Conservation (phyloP, 2,888 invertebrate species). For the Spisula solida region DNA sequence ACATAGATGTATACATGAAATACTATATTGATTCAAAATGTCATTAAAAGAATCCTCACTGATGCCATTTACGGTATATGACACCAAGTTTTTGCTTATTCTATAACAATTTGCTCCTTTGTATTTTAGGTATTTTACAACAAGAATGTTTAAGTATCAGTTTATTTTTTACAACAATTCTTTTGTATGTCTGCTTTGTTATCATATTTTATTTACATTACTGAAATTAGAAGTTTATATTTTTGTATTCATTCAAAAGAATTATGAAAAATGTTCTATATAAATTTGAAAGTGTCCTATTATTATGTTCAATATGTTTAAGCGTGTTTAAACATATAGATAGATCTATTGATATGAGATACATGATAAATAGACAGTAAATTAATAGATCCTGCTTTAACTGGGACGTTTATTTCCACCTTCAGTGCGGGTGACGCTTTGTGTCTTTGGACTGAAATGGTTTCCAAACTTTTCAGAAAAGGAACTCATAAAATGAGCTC, state of each 20-base stretch:
- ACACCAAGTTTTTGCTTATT: not conserved
- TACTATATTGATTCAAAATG: too few relatives aligned
- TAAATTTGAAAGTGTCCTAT: not conserved
- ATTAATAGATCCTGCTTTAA: not conserved
- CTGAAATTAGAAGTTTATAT: not conserved
- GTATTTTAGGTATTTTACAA: too few relatives aligned
- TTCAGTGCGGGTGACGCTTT: too few relatives aligned
- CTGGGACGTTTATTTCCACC: not conserved
- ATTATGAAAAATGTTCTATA: not conserved
- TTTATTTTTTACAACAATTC: not conserved
- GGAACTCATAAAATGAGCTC: too few relatives aligned
- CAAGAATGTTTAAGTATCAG: not conserved
- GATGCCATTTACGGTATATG: not conserved
- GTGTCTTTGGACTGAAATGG: too few relatives aligned
- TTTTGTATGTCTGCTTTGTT: not conserved
- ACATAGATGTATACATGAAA: too few relatives aligned
- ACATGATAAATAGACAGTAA: not conserved
- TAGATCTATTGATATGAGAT: not conserved
- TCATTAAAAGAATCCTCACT: too few relatives aligned
- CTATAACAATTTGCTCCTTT: not conserved
- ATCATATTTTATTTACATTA: not conserved
- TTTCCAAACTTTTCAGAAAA: too few relatives aligned
- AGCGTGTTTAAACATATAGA: not conserved
- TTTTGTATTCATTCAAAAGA: not conserved
- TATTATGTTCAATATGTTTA: not conserved